Evolutionary conservation across 1,140 invertebrate genomes (phyloP).

Genomic region (Drosophila littoralis): DNA sequence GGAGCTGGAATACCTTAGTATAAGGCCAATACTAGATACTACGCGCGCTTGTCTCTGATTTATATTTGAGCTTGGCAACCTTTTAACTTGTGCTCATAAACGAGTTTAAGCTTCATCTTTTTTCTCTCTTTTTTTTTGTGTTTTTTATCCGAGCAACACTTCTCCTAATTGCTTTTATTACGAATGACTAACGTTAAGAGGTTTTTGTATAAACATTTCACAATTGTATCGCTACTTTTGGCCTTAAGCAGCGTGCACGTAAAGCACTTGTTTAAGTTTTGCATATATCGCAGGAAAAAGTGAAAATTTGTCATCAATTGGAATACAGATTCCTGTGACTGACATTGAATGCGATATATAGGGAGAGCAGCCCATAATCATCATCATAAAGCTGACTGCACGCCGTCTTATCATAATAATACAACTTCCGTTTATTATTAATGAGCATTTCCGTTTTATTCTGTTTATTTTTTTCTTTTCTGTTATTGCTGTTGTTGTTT

Average conservation of each 20-base stretch:
- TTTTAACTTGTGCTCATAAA: background rate
- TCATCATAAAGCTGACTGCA: slow-evolving; percentile 30
- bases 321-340: background rate
- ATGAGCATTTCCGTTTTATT: slow-evolving; percentile 63
- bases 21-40: background rate
- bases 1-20: background rate
- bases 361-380: background rate
- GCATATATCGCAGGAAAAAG: background rate
- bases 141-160: background rate
- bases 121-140: background rate
- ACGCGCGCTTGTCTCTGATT: background rate
- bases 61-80: slow-evolving; percentile 11
- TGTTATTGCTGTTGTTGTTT: slow-evolving; percentile 46
- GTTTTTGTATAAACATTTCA: background rate
- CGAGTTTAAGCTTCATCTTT: background rate
- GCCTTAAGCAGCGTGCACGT: background rate
- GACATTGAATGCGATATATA: slow-evolving; percentile 5
- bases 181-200: slow-evolving; percentile 15
- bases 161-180: slow-evolving; percentile 32
- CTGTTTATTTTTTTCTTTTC: slow-evolving; percentile 28
- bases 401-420: slow-evolving; percentile 62
- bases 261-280: slow-evolving; percentile 1
- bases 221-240: slow-evolving; percentile 2
- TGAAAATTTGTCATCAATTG: background rate
- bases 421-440: slow-evolving; percentile 63